A percentile compares a stretch with the other conserved stretches of the same genome.
Evolutionary conservation across 2,888 invertebrate genomes (phyloP).

Genomic region (Scelioninae gen. 1): DNA sequence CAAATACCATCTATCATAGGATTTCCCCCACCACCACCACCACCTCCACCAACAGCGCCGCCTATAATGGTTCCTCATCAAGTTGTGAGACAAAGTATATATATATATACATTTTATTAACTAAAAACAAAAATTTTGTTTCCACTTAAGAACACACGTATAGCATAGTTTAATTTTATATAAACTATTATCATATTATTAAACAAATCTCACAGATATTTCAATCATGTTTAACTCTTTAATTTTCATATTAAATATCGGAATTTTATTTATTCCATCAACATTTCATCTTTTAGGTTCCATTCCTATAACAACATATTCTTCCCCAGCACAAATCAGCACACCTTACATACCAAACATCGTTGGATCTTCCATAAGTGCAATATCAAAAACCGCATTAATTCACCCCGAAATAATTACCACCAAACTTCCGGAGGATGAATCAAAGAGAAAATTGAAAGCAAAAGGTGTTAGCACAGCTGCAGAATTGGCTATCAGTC

Average conservation of each 20-base stretch:
- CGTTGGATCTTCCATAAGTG: slow-evolving; percentile 80
- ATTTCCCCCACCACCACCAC: slow-evolving; percentile 87
- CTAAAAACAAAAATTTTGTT: too few relatives aligned
- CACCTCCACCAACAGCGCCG: slow-evolving; percentile 88
- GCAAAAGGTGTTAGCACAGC: slow-evolving; percentile 88
- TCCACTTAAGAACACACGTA: too few relatives aligned
- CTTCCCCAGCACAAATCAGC: slow-evolving; percentile 83
- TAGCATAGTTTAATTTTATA: slow-evolving; percentile 6
- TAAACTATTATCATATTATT: too few relatives aligned
- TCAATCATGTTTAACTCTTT: background rate
- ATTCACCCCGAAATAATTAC: slow-evolving; percentile 78
- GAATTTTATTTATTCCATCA: too few relatives aligned
- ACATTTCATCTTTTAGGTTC: slow-evolving; percentile 70
- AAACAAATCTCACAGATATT: too few relatives aligned
- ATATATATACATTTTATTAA: slow-evolving; percentile 11
- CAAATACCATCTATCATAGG: slow-evolving; percentile 86
- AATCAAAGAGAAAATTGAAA: slow-evolving; percentile 86
- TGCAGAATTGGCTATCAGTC: slow-evolving; percentile 88
- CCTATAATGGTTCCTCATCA: slow-evolving; percentile 90
- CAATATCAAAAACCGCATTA: slow-evolving; percentile 83
- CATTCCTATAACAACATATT: slow-evolving; percentile 82
- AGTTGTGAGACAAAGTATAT: slow-evolving; percentile 85
- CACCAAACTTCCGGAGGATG: slow-evolving; percentile 81
- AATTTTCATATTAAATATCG: background rate
- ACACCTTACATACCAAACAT: slow-evolving; percentile 81